Conservation (phyloP, 1,140 invertebrate genomes). For the Paracyclopina nana region DNA sequence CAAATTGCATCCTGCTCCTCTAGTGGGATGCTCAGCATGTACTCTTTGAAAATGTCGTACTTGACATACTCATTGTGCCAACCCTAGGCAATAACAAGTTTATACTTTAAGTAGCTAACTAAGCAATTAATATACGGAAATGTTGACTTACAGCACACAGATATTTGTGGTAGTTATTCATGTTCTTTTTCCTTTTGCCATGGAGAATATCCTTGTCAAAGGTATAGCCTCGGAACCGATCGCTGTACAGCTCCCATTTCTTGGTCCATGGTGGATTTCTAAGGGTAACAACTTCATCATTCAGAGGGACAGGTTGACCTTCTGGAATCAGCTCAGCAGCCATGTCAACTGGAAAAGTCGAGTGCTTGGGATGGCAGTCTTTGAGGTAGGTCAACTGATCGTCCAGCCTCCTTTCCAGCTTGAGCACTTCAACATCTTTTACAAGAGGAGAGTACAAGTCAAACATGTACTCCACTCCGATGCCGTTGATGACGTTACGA, state of each 20-base stretch:
- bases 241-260: slow-evolving; percentile 46
- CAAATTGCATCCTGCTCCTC: slow-evolving; percentile 13
- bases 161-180: no score
- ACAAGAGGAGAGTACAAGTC: slow-evolving; percentile 86
- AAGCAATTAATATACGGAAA: no score
- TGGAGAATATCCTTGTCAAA: slow-evolving; percentile 42
- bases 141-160: no score
- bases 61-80: slow-evolving; percentile 27
- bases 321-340: slow-evolving; percentile 54
- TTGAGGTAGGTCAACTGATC: slow-evolving; percentile 69
- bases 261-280: slow-evolving; percentile 66
- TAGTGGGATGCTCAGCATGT: slow-evolving; percentile 35
- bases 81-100: no score
- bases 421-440: slow-evolving; percentile 65
- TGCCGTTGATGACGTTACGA: slow-evolving; percentile 77
- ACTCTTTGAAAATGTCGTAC: slow-evolving; percentile 82
- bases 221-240: slow-evolving; percentile 37
- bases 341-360: slow-evolving; percentile 83
- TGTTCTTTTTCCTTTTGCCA: slow-evolving; percentile 37
- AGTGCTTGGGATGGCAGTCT: slow-evolving; percentile 80
- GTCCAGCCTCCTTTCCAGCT: slow-evolving; percentile 82
- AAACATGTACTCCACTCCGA: slow-evolving; percentile 69
- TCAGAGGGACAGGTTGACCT: slow-evolving; percentile 58
- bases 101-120: no score
- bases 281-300: slow-evolving; percentile 46